A percentile compares a stretch with the other conserved stretches of the same genome.
Evolutionary conservation across 2,113 vertebrate genomes (phyloP).

Genomic region (Suricata suricatta): DNA sequence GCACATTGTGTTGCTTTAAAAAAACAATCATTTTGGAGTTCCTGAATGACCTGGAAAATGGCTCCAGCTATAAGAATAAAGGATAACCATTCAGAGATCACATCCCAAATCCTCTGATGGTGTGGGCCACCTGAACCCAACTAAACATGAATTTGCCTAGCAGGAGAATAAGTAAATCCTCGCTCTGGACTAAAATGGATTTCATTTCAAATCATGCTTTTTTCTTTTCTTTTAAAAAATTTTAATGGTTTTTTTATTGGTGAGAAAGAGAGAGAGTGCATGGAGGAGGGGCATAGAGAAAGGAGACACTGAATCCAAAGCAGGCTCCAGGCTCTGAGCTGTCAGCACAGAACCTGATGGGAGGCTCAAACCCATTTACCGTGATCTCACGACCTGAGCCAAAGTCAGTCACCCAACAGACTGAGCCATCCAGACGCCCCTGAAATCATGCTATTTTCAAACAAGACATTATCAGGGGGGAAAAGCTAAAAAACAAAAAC

Average conservation of each 20-base stretch:
- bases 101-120: not conserved
- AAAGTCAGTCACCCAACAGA: too few relatives aligned
- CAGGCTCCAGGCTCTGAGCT: too few relatives aligned
- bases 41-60: not conserved
- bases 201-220: not conserved
- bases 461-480: not conserved
- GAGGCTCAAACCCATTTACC: too few relatives aligned
- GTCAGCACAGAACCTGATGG: too few relatives aligned
- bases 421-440: too few relatives aligned
- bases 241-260: too few relatives aligned
- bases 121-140: not conserved
- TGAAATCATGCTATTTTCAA: not conserved
- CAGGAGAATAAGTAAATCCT: not conserved
- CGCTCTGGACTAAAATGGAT: not conserved
- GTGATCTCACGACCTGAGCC: too few relatives aligned
- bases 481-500: not conserved
- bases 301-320: too few relatives aligned
- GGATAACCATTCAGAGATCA: not conserved
- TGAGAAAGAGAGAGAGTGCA: too few relatives aligned
- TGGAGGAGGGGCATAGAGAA: too few relatives aligned
- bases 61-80: not conserved
- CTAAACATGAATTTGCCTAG: not conserved
- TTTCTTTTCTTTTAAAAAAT: too few relatives aligned
- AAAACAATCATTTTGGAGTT: constrained; percentile 39
- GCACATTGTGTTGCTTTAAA: constrained; percentile 59